Base-by-base conservation (phyloP, 2,113 vertebrate species). In the Osmerus eperlanus region DNA sequence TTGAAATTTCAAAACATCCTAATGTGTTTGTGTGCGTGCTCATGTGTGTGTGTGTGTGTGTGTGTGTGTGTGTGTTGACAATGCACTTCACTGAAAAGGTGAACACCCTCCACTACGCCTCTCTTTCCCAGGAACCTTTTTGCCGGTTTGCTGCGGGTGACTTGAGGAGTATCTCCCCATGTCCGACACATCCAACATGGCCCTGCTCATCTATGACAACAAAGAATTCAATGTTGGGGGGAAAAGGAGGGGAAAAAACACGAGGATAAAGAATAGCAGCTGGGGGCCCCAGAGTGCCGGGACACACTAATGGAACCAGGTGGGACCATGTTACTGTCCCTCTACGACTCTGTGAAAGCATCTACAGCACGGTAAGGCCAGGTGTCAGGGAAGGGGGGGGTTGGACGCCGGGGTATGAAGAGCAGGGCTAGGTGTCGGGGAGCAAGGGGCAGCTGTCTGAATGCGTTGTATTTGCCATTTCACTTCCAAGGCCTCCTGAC, bases 361-460 rank as follows among this genome's bases (percentile, higher is more conserved):
- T 47, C 41, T 12, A 47, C 41, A 47, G 41, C 41, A 47, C 41
- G 7, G 41, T 47, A 47, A 47, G 41, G n/a, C 55, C 15, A 56
- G 55, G 16, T n/a, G 55, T 56, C 15, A 1, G 55, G n/a, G 15
- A 8, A 0, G 55, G 3, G 7, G 3, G 3, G 55, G 55, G 55
- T 56, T 79, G 68, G 72, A 58, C 41, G 18, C 70, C 65, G 4
- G 32, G 68, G 73, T 74, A 79, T 76, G 61, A 36, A 71, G 53
- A 70, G 66, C 16, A 6, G 41, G 21, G 12, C 63, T 65, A 65
- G 63, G 63, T 18, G 63, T 65, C 18, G 16, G 29, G 29, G 32
- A 41, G 58, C 63, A 85, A 74, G 81, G 79, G 74, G 25, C 71
- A 80, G 14, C 28, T 47, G 74, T 83, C 80, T 83, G 78, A 60